Conservation (phyloP, 2,888 invertebrate genomes). For the Pseudococcus jackbeardsleyi region DNA sequence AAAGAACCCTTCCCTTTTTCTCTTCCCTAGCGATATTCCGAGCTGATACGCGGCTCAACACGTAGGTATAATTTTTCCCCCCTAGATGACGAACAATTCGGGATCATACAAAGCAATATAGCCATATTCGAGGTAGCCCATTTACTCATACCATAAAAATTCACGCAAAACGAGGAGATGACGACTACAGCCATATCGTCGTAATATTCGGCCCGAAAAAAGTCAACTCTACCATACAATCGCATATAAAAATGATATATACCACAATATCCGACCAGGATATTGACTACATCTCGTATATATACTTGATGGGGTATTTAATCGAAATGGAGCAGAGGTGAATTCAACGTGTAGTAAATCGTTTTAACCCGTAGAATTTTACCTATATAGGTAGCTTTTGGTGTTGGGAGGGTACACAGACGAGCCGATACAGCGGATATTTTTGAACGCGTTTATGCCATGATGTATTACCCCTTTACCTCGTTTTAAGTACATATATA, state of each 20-base stretch:
- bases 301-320: slow-evolving; percentile 27
- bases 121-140: not conserved
- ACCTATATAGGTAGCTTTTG: not conserved
- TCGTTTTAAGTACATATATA: not conserved
- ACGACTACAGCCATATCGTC: not conserved
- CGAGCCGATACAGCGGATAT: not conserved
- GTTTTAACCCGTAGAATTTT: slow-evolving; percentile 44
- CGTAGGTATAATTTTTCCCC: not conserved
- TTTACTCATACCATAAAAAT: not conserved
- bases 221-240: slow-evolving; percentile 27
- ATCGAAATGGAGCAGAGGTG: not conserved
- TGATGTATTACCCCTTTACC: not conserved
- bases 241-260: slow-evolving; percentile 58
- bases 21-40: no score
- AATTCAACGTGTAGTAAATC: slow-evolving; percentile 45
- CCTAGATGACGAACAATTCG: not conserved
- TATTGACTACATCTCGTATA: slow-evolving; percentile 45
- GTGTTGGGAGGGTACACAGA: no score
- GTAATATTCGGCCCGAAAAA: not conserved
- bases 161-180: not conserved
- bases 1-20: not conserved
- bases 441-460: not conserved
- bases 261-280: slow-evolving; percentile 57
- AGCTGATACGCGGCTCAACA: not conserved
- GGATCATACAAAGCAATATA: not conserved